Conservation (phyloP, 2,113 vertebrate genomes). For the Trematomus loennbergii region DNA sequence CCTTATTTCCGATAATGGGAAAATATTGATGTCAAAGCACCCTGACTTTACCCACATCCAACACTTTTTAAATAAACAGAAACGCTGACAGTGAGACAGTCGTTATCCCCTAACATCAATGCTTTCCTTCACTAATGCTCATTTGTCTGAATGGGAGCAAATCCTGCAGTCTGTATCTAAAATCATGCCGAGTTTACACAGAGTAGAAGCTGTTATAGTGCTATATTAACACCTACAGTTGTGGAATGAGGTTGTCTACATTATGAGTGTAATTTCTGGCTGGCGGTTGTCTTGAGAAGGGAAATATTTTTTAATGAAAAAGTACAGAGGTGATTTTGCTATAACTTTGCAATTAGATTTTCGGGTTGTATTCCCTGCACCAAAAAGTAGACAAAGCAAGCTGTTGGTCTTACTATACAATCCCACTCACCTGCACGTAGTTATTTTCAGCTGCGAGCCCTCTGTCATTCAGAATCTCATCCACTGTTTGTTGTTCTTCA, state of each 20-base stretch:
- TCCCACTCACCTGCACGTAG: constrained; percentile 85
- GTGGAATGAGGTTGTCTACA: neutral
- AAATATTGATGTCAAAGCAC: neutral
- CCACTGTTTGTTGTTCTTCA: constrained; percentile 62
- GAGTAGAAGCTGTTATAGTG: neutral
- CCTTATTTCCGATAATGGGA: neutral
- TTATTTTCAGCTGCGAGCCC: constrained; percentile 79
- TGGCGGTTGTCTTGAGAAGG: neutral
- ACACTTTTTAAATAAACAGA: constrained; percentile 10
- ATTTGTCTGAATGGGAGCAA: constrained; percentile 16
- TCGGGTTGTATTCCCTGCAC: too few relatives aligned
- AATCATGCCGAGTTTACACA: neutral
- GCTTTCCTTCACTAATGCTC: neutral
- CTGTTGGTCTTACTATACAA: neutral
- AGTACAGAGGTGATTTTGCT: too few relatives aligned
- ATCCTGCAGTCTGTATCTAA: constrained; percentile 20
- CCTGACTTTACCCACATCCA: neutral
- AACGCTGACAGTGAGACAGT: constrained; percentile 30
- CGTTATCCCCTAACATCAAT: constrained; percentile 15
- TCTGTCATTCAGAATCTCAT: constrained; percentile 81
- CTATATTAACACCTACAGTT: neutral
- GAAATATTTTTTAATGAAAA: too few relatives aligned
- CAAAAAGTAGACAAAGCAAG: too few relatives aligned
- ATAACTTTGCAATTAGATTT: too few relatives aligned
- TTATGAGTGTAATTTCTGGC: neutral